Conservation (phyloP, 2,797 vertebrate genomes). For the Coracias cyanogaster region DNA sequence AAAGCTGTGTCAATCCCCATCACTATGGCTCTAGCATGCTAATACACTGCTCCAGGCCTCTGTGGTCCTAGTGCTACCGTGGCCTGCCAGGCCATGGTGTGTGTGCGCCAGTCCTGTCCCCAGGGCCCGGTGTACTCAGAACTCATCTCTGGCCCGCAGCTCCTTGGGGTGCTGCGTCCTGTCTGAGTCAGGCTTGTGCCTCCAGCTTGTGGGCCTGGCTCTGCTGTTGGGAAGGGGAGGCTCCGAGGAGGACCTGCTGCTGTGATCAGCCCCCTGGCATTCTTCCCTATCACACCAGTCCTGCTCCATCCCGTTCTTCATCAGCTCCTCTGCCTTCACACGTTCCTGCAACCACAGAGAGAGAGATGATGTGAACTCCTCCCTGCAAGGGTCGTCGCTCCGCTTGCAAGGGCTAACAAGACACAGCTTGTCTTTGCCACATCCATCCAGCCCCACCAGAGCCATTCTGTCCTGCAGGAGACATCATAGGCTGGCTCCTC, state of each 20-base stretch:
- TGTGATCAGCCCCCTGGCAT: neutral
- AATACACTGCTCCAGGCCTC: conserved; percentile 9
- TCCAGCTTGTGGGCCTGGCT: neutral
- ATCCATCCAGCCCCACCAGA: neutral
- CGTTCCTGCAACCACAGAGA: conserved; percentile 82
- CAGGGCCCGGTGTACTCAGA: neutral
- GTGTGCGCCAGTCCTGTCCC: neutral
- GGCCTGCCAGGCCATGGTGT: neutral
- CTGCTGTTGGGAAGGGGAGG: neutral
- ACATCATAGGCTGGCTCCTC: neutral
- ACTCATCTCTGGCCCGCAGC: conserved; percentile 71
- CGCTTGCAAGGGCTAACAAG: neutral
- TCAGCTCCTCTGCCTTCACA: conserved; percentile 84
- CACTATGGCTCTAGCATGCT: neutral
- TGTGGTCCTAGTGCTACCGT: rapidly evolving
- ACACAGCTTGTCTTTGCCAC: neutral
- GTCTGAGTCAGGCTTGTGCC: conserved; percentile 9
- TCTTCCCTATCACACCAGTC: neutral
- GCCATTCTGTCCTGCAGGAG: neutral
- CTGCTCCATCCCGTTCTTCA: conserved; percentile 67
- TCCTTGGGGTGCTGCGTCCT: conserved; percentile 22
- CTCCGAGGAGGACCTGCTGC: conserved; percentile 50
- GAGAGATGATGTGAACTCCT: neutral
- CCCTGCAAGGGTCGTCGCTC: neutral
- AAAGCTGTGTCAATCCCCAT: neutral